Base-by-base conservation (phyloP, 2,113 vertebrate genomes). In the Crocuta crocuta region DNA sequence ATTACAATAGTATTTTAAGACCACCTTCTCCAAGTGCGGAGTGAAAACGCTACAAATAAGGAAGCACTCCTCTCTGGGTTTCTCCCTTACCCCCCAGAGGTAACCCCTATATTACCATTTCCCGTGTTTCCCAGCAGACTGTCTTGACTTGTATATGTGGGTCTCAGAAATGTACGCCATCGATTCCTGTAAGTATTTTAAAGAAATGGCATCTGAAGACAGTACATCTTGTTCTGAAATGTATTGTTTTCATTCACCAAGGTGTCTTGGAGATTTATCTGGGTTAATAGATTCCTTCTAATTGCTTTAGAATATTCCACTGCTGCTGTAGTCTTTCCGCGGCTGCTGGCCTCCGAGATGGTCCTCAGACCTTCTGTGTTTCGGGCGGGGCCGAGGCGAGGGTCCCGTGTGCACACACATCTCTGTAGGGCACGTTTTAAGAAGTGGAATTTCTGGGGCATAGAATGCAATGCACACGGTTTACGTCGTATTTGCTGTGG, bases 101-200 rank as follows among this genome's bases (percentile, higher is more conserved):
- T 39, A 15, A 33, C 58, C 35, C 10, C 53, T 13, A 21, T 17
- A n/a, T 58, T 2, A 4, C 31, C 0, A 0, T 0, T 11, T 17
- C 4, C 1, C 6, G 9, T 13, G 5, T 43, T 31, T 33, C 50
- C 39, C 58, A 6, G 31, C 15, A 13, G 45, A 19, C 80, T 35
- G 15, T 7, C 89, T 65, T 1, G 19, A 5, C 15, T 5, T 0
- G 21, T 35, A 28, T 3, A 0, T 13, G 17, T 10, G 43, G 76
- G 10, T 26, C 31, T 39, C 15, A 0, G 31, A 26, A 16, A 6
- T 0, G 1, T 0, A 0, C 5, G 0, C 6, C 2, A 4, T 15
- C 9, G 33, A 70, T 82, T 92, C 85, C 92, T 76, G 3, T 26
- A 63, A n/a, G 76, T 6, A 3, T 21, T 55, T 10, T 33, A 15